Conservation (phyloP, 2,797 vertebrate genomes). For the Coendou prehensilis region DNA sequence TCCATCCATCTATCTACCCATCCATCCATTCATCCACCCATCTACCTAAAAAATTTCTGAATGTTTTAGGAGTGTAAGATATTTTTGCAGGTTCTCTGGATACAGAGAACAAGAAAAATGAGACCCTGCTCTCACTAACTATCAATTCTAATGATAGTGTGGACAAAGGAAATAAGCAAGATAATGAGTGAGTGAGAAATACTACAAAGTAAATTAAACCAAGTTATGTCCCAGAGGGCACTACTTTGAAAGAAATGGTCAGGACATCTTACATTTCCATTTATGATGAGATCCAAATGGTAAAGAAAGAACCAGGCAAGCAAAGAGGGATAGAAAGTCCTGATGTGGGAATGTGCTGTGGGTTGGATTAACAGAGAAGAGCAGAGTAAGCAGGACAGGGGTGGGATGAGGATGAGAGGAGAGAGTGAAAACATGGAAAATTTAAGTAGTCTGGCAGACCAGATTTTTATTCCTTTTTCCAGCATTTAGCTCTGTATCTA, state of each 20-base stretch:
- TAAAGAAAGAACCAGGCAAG: neutral
- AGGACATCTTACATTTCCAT: neutral
- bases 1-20: too few species aligned
- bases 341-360: neutral
- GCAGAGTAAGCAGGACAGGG: neutral
- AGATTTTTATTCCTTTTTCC: neutral
- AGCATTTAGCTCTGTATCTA: neutral
- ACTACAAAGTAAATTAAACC: neutral
- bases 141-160: neutral
- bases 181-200: neutral
- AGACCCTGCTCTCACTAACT: neutral
- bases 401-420: fast-evolving
- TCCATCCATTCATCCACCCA: too few species aligned
- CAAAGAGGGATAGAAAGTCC: neutral
- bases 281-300: neutral
- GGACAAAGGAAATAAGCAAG: neutral
- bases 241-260: neutral
- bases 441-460: too few species aligned
- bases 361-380: neutral
- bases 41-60: neutral
- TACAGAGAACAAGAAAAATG: neutral
- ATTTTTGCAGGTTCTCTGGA: neutral
- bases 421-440: neutral
- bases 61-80: neutral
- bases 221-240: neutral